These are phyloP conservation scores for Orchesellides sinensis DNA, from an alignment of 2,888 invertebrate species.

Conservation along the genomic window DNA sequence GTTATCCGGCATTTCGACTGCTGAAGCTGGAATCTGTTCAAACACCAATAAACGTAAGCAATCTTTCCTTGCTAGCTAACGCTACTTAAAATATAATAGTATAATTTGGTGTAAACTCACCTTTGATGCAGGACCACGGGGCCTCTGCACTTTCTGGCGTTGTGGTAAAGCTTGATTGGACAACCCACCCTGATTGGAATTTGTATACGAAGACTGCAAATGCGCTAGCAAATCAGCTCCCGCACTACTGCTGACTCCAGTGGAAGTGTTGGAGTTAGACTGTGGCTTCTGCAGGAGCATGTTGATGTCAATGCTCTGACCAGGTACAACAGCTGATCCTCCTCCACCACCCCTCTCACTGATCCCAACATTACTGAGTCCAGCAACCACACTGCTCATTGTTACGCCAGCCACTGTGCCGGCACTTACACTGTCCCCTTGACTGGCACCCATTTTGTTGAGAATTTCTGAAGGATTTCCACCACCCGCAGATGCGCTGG, in stretches of 20 bases:
- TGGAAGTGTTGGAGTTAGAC: slow-evolving; percentile 60
- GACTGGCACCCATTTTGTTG: slow-evolving; percentile 64
- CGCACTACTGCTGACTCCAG: slow-evolving; percentile 64
- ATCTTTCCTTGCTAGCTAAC: too few relatives aligned
- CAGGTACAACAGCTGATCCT: slow-evolving; percentile 68
- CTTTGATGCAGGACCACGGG: slow-evolving; percentile 70
- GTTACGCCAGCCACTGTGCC: slow-evolving; percentile 54
- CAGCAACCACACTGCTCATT: slow-evolving; percentile 70
- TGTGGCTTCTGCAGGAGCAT: slow-evolving; percentile 69
- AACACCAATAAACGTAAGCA: slow-evolving; percentile 13
- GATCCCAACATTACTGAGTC: slow-evolving; percentile 50
- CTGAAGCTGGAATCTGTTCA: slow-evolving; percentile 90
- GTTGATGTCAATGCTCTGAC: slow-evolving; percentile 73
- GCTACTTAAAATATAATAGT: background rate
- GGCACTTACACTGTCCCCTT: slow-evolving; percentile 52
- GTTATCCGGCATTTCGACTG: slow-evolving; percentile 98
- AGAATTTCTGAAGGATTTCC: slow-evolving; percentile 65
- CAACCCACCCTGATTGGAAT: slow-evolving; percentile 67
- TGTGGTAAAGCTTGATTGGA: slow-evolving; percentile 71
- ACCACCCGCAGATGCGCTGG: slow-evolving; percentile 59
- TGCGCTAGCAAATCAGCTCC: slow-evolving; percentile 73
- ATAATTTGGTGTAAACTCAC: slow-evolving; percentile 39
- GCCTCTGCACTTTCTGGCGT: slow-evolving; percentile 71
- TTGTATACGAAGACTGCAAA: slow-evolving; percentile 70
- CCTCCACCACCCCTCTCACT: slow-evolving; percentile 68